A percentile compares a stretch with the other conserved stretches of the same genome.
phyloP scores from a whole-genome alignment of 2,797 vertebrate species.

The Paratrypauchen microcephalus region DNA sequence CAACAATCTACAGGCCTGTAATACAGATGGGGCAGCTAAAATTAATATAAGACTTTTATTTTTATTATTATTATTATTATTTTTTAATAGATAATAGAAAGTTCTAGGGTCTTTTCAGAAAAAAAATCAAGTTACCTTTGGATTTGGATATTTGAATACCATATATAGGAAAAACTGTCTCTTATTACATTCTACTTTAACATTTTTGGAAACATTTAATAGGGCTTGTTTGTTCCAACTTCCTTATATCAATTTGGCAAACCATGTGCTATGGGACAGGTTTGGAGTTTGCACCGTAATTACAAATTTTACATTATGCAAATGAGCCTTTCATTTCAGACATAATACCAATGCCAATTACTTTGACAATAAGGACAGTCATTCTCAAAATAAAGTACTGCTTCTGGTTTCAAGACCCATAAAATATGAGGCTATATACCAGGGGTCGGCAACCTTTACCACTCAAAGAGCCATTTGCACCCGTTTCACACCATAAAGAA shows the following conservation, averaged over 20 bases:
- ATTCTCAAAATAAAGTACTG: neutral
- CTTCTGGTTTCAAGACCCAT: neutral
- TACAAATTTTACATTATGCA: slow-evolving; percentile 3
- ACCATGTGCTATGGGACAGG: neutral
- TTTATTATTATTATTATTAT: too few relatives aligned
- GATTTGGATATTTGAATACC: neutral
- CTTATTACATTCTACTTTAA: neutral
- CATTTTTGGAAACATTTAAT: neutral
- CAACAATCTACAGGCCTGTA: too few relatives aligned
- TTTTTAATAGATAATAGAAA: too few relatives aligned
- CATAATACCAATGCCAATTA: neutral
- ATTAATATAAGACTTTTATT: too few relatives aligned
- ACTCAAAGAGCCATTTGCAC: too few relatives aligned
- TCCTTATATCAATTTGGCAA: neutral
- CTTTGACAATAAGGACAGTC: neutral
- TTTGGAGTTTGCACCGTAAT: neutral
- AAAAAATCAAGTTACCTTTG: too few relatives aligned
- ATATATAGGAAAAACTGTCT: neutral
- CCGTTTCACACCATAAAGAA: too few relatives aligned
- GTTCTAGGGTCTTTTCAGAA: too few relatives aligned
- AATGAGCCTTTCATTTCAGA: neutral
- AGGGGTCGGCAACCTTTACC: too few relatives aligned
- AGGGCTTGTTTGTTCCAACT: neutral
- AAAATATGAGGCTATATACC: neutral
- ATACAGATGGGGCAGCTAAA: too few relatives aligned